Evolutionary conservation across 2,888 invertebrate species (phyloP), one percentile per base, ranked within the genome.

Genomic region (Lasioglossum calceatum): DNA sequence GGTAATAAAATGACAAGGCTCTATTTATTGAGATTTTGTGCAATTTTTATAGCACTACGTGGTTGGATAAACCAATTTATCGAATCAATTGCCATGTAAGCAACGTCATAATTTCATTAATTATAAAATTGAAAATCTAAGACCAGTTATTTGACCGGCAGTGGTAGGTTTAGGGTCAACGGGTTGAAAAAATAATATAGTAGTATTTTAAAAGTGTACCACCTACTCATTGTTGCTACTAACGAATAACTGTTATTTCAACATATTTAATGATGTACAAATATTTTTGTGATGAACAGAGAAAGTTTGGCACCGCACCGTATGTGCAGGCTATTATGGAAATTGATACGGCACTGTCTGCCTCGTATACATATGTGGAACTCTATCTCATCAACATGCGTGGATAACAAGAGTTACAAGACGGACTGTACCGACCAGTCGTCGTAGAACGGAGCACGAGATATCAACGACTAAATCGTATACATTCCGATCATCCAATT

Each of bases 271-370:
- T 3, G 58, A n/a, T n/a, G 1, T 2, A n/a, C 3, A 58, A 58
- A 58, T 58, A n/a, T 58, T 58, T 58, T n/a, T n/a, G n/a, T n/a
- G 58, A n/a, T 4, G n/a, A n/a, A 4, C 39, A 12, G 10, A 70
- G 2, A 70, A 23, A 4, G 23, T 23, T 39, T 12, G 4, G 4
- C 39, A 16, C 12, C 19, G 75, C 23, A 36, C 7, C n/a, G 2
- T 54, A 4, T 73, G 2, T 1, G 12, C 47, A 14, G 8, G n/a
- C 23, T 54, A 32, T 23, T 70, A 16, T n/a, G 23, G 80, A 71
- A 76, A 71, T 82, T 85, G 88, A 58, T 88, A 90, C 88, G 86
- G 86, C 86, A 84, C 86, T 90, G 90, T 23, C 8, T 64, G 44
- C 42, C 64, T 14, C 71, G 80, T 76, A n/a, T 32, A 19, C 44